phyloP scores from a whole-genome alignment of 2,797 vertebrate species.

The Hephaestus fuliginosus region DNA sequence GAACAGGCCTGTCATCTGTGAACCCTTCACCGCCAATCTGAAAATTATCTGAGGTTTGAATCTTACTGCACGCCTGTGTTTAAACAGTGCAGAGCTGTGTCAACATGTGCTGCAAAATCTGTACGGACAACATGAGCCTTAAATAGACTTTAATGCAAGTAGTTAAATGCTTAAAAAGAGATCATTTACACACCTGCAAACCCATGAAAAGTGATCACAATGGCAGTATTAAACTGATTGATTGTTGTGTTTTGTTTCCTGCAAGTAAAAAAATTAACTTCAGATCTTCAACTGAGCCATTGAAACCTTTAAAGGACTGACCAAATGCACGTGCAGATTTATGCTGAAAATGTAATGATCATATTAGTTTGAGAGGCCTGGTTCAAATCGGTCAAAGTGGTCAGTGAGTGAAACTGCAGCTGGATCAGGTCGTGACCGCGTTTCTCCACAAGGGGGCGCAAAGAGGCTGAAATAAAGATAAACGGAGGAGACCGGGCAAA shows the following conservation, averaged over 20 bases:
- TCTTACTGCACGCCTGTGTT: not conserved
- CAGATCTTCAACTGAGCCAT: not conserved
- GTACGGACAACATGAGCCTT: not conserved
- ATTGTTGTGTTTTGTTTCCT: not conserved
- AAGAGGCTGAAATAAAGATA: not conserved
- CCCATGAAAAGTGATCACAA: not conserved
- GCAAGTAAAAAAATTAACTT: not conserved
- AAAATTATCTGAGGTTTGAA: not conserved
- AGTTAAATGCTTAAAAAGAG: not conserved
- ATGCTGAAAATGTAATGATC: not conserved
- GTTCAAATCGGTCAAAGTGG: not conserved
- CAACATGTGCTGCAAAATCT: no score
- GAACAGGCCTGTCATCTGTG: no score
- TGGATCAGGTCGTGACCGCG: not conserved
- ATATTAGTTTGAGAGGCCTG: not conserved
- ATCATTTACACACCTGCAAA: rapidly evolving
- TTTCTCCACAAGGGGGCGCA: constrained; percentile 62
- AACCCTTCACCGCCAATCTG: not conserved
- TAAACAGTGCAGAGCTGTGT: not conserved
- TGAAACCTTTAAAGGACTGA: not conserved
- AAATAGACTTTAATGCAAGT: not conserved
- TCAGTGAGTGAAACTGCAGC: not conserved
- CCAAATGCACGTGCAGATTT: not conserved
- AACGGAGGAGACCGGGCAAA: not conserved
- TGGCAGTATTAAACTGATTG: not conserved